Conservation (phyloP, 2,888 invertebrate species). For the Trichogramma dendrolimi region DNA sequence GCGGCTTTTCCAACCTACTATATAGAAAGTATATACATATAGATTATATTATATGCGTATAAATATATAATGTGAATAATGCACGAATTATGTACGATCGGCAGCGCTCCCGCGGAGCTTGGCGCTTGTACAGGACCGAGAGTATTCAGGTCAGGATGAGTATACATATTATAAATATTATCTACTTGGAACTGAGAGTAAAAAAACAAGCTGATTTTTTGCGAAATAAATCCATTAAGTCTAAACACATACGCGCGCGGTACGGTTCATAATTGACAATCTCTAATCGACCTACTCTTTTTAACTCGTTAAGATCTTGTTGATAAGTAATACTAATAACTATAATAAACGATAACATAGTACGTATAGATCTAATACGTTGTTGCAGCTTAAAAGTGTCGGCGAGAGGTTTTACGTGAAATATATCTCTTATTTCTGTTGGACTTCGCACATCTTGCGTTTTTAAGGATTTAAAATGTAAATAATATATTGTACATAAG, state of each 20-base stretch:
- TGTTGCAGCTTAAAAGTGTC: no score
- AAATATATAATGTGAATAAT: no score
- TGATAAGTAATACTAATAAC: constrained; percentile 17
- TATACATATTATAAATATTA: constrained; percentile 7
- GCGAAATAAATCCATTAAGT: neutral
- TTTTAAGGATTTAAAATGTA: no score
- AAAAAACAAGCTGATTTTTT: constrained; percentile 8
- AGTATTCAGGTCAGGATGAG: neutral
- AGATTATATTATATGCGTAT: no score
- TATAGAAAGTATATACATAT: no score
- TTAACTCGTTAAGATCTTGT: constrained; percentile 30
- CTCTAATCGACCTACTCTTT: constrained; percentile 41
- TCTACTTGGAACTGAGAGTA: neutral
- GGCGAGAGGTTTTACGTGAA: no score
- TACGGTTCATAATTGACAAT: constrained; percentile 41
- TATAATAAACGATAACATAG: neutral
- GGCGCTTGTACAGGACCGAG: constrained; percentile 1
- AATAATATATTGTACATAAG: no score
- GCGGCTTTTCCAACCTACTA: no score
- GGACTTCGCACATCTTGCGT: no score
- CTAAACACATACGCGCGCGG: constrained; percentile 32
- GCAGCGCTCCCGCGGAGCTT: neutral
- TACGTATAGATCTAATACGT: no score
- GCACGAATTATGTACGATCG: no score
- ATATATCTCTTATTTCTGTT: no score